phyloP scores from a whole-genome alignment of 2,797 vertebrate species.

The Anguilla megastoma region DNA sequence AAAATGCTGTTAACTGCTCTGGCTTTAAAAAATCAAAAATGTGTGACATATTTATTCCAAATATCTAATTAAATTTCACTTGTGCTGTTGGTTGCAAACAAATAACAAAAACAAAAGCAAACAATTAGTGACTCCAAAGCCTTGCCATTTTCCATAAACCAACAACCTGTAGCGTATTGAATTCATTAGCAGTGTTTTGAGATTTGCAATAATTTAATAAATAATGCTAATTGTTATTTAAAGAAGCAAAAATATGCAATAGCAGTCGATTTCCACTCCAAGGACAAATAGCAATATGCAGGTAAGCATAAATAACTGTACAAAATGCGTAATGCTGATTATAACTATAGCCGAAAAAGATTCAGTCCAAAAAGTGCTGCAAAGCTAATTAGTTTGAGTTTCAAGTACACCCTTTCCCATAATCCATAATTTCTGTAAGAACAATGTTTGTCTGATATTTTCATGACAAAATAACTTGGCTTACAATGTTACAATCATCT shows the following conservation, averaged over 20 bases:
- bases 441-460: constrained; percentile 10
- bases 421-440: background rate
- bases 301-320: constrained; percentile 13
- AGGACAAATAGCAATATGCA: constrained; percentile 46
- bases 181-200: constrained; percentile 28
- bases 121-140: constrained; percentile 29
- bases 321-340: constrained; percentile 5
- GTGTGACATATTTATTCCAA: constrained; percentile 68
- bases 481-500: constrained; percentile 28
- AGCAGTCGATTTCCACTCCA: constrained; percentile 39
- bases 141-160: constrained; percentile 22
- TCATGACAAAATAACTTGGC: constrained; percentile 16
- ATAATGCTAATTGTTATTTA: constrained; percentile 37
- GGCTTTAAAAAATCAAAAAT: constrained; percentile 66
- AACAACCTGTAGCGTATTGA: background rate
- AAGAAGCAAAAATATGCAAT: constrained; percentile 41
- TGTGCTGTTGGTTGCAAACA: constrained; percentile 64
- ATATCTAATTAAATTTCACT: constrained; percentile 69
- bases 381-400: background rate
- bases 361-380: background rate
- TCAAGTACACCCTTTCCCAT: background rate
- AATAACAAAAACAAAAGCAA: constrained; percentile 34
- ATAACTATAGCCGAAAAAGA: background rate
- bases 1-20: constrained; percentile 69
- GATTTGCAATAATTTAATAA: constrained; percentile 31